Evolutionary conservation across 2,888 invertebrate species (phyloP).

Genomic region (Spialia ferax): DNA sequence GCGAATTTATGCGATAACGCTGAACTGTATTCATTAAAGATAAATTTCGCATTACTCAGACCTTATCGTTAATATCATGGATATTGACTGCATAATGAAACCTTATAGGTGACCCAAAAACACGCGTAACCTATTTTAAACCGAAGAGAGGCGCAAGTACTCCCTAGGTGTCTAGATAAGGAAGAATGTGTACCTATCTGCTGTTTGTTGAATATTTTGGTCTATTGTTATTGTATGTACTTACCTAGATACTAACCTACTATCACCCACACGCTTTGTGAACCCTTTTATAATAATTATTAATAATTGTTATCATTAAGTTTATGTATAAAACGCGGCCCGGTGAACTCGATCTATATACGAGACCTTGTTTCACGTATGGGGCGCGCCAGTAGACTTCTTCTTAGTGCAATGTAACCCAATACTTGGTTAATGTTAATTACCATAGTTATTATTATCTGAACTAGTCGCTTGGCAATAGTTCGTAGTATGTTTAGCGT

Average conservation of each 20-base stretch:
- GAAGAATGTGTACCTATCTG: constrained; percentile 29
- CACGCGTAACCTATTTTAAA: constrained; percentile 21
- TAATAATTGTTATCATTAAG: constrained; percentile 48
- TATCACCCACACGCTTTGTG: constrained; percentile 62
- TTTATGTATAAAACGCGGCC: constrained; percentile 60
- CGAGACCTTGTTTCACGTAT: constrained; percentile 80
- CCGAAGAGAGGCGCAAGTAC: constrained; percentile 33
- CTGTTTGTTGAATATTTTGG: constrained; percentile 17
- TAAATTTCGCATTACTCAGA: too few relatives aligned
- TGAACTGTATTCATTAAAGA: neutral
- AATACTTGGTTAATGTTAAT: constrained; percentile 69
- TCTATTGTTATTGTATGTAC: constrained; percentile 43
- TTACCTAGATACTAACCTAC: constrained; percentile 39
- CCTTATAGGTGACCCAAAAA: constrained; percentile 41
- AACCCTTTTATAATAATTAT: constrained; percentile 47
- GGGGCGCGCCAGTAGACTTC: constrained; percentile 60
- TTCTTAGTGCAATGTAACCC: constrained; percentile 62
- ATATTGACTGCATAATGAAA: constrained; percentile 3
- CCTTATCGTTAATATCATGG: neutral
- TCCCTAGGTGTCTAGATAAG: constrained; percentile 42
- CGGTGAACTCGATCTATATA: constrained; percentile 79
- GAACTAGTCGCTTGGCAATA: constrained; percentile 61
- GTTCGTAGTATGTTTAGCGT: constrained; percentile 59
- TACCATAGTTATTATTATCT: constrained; percentile 53
- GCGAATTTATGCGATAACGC: constrained; percentile 2